Evolutionary conservation across 2,797 vertebrate genomes (phyloP).

Genomic region (Sebastes taczanowskii): DNA sequence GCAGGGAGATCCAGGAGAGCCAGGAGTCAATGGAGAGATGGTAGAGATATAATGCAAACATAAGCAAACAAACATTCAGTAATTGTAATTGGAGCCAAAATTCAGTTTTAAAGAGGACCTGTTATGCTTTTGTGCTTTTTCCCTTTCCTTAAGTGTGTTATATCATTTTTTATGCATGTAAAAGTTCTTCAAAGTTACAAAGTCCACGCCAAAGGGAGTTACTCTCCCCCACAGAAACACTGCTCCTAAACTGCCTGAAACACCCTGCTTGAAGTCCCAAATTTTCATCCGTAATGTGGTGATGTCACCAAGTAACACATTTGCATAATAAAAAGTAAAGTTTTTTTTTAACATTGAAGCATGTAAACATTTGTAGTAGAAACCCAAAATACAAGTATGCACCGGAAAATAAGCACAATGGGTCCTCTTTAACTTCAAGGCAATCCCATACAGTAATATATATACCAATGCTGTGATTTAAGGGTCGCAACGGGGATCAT

Average conservation of each 20-base stretch:
- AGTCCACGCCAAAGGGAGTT: too few species aligned
- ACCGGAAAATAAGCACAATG: neutral
- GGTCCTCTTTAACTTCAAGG: neutral
- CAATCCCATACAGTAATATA: neutral
- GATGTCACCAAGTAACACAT: neutral
- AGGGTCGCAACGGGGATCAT: constrained; percentile 86
- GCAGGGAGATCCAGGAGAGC: constrained; percentile 89
- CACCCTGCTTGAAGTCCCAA: rapidly evolving
- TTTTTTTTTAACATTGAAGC: rapidly evolving
- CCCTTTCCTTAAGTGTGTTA: too few species aligned
- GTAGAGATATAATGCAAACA: constrained; percentile 61
- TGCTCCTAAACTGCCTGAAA: too few species aligned
- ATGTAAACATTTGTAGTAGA: too few species aligned
- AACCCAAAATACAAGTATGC: neutral
- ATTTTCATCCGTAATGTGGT: neutral
- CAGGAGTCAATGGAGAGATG: constrained; percentile 82
- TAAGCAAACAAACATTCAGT: neutral
- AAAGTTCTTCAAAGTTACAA: too few species aligned
- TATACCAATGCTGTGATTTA: constrained; percentile 10
- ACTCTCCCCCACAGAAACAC: too few species aligned
- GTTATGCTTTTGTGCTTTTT: neutral
- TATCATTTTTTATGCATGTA: too few species aligned
- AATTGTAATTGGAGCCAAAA: neutral
- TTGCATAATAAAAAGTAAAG: neutral
- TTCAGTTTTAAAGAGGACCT: neutral